These are phyloP conservation scores for Cossypha niveicapilla DNA, from an alignment of 2,797 vertebrate species.

Conservation along the genomic window DNA sequence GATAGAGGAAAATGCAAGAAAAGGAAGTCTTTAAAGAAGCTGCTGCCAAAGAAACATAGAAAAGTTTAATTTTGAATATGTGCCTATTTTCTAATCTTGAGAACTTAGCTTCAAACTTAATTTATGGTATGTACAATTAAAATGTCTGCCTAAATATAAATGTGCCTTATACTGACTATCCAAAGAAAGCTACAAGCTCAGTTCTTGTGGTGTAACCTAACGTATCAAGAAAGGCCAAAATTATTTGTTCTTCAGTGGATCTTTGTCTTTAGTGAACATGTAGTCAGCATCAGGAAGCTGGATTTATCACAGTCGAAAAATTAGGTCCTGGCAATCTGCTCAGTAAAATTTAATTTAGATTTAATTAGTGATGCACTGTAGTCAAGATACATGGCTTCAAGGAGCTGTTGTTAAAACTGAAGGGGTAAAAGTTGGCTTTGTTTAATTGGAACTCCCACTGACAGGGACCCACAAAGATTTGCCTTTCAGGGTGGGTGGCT, in stretches of 20 bases:
- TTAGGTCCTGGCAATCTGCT: background rate
- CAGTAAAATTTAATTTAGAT: constrained; percentile 56
- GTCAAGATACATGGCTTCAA: background rate
- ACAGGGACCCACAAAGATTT: background rate
- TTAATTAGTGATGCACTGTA: constrained; percentile 54
- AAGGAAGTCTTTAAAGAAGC: background rate
- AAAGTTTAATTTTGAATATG: background rate
- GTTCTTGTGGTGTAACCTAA: background rate
- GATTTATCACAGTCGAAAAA: constrained; percentile 2
- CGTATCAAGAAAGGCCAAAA: background rate
- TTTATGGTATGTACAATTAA: background rate
- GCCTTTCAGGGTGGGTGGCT: background rate
- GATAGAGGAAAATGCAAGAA: background rate
- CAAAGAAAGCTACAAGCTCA: background rate
- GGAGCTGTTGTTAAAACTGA: background rate
- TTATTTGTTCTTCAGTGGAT: background rate
- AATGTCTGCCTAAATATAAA: background rate
- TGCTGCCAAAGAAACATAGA: background rate
- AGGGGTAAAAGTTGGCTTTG: background rate
- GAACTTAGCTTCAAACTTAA: background rate
- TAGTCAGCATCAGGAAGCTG: background rate
- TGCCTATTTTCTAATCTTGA: background rate
- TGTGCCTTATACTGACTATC: background rate
- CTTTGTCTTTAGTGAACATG: background rate
- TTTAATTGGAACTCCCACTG: background rate